Conservation (phyloP, 2,888 invertebrate species). For the Automeris io region DNA sequence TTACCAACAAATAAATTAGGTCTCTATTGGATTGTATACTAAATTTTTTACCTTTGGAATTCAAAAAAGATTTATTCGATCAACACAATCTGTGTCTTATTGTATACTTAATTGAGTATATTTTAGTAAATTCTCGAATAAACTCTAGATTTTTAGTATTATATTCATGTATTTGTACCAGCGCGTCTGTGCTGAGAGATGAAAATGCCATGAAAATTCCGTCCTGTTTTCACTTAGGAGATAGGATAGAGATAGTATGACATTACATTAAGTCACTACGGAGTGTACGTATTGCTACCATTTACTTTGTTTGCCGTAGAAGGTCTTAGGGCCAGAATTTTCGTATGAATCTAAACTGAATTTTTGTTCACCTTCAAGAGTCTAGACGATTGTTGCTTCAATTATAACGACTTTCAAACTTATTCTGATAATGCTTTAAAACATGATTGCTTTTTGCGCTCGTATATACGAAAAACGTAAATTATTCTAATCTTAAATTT, state of each 20-base stretch:
- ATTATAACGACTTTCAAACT: constrained; percentile 48
- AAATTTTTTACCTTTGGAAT: constrained; percentile 62
- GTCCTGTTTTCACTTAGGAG: constrained; percentile 50
- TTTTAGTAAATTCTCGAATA: constrained; percentile 34
- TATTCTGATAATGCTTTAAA: constrained; percentile 31
- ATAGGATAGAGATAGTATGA: constrained; percentile 46
- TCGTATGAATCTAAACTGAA: constrained; percentile 45
- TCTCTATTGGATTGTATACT: constrained; percentile 32
- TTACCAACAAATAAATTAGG: constrained; percentile 31
- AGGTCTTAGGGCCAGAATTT: constrained; percentile 46
- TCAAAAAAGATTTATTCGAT: constrained; percentile 58
- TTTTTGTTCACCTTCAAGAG: constrained; percentile 59
- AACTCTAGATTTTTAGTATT: constrained; percentile 66
- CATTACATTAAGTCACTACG: constrained; percentile 62
- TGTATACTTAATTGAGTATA: constrained; percentile 38
- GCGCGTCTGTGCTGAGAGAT: constrained; percentile 68
- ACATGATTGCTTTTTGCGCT: constrained; percentile 24
- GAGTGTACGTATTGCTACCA: constrained; percentile 50
- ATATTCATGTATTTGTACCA: constrained; percentile 73
- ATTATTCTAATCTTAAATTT: constrained; percentile 10
- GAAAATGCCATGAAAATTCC: constrained; percentile 68
- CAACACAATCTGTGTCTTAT: constrained; percentile 56
- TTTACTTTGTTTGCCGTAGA: constrained; percentile 54
- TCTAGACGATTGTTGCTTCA: constrained; percentile 51
- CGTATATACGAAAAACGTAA: constrained; percentile 17